Conservation (phyloP, 2,113 vertebrate genomes). For the Chaetodon auriga region DNA sequence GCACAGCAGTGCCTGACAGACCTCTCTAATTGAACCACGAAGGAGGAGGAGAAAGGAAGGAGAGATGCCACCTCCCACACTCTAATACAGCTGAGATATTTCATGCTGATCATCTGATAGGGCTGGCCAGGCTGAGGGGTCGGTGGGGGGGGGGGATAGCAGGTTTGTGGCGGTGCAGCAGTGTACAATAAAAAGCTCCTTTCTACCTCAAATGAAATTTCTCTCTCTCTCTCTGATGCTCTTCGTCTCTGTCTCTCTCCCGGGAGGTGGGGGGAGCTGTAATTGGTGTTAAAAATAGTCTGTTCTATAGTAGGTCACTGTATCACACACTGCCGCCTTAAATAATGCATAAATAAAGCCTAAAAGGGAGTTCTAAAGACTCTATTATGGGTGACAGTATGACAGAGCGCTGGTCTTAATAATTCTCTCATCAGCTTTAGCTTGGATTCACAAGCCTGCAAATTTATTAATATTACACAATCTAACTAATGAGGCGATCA, state of each 20-base stretch:
- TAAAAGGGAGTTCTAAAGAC: slow-evolving; percentile 31
- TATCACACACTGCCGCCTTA: slow-evolving; percentile 52
- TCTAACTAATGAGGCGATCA: background rate
- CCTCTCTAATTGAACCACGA: slow-evolving; percentile 44
- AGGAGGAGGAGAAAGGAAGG: slow-evolving; percentile 31
- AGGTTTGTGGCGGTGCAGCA: background rate
- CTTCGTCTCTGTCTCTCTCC: slow-evolving; percentile 9
- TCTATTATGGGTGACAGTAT: slow-evolving; percentile 18
- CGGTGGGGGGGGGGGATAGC: background rate
- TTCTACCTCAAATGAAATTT: slow-evolving; percentile 33
- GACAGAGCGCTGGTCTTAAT: slow-evolving; percentile 41
- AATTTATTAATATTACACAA: slow-evolving; percentile 5
- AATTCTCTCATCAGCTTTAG: slow-evolving; percentile 27
- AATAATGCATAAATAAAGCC: slow-evolving; percentile 62
- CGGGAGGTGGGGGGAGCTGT: background rate
- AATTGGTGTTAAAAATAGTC: slow-evolving; percentile 63
- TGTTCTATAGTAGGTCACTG: slow-evolving; percentile 58
- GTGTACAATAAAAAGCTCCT: slow-evolving; percentile 17
- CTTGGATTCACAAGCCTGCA: background rate
- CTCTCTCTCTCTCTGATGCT: background rate
- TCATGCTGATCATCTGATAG: slow-evolving; percentile 22
- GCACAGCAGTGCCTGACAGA: slow-evolving; percentile 26
- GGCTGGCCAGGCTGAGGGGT: background rate
- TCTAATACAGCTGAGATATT: slow-evolving; percentile 36
- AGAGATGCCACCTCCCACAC: slow-evolving; percentile 40